These are phyloP conservation scores for Rhipidura dahli DNA, from an alignment of 2,113 vertebrate species.

Conservation along the genomic window DNA sequence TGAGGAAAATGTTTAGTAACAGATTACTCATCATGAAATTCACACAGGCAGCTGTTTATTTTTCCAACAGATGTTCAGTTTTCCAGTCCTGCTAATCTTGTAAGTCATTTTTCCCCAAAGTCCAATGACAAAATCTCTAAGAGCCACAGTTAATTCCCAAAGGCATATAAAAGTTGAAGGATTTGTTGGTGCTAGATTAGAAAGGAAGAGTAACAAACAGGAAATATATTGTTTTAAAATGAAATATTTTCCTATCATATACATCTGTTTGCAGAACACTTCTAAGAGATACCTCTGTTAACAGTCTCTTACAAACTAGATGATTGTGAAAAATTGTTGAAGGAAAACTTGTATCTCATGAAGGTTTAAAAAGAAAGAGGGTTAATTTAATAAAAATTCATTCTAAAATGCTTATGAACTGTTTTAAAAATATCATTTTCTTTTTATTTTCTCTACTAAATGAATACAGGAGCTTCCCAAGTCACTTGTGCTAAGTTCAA, in stretches of 20 bases:
- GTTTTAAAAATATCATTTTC: neutral
- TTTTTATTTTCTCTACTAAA: neutral
- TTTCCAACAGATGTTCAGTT: conserved; percentile 32
- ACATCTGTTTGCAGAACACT: neutral
- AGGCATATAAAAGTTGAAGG: neutral
- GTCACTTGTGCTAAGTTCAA: neutral
- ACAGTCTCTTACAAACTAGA: neutral
- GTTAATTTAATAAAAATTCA: neutral
- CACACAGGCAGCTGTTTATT: neutral
- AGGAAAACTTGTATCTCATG: neutral
- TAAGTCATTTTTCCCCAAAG: neutral
- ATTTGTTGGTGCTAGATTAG: neutral
- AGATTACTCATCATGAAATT: neutral
- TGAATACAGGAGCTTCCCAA: neutral
- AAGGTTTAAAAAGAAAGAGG: neutral
- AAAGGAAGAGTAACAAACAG: neutral
- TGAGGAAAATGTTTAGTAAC: neutral
- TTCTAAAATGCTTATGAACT: neutral
- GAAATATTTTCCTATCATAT: neutral
- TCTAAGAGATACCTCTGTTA: neutral
- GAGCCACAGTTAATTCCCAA: neutral
- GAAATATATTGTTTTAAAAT: neutral
- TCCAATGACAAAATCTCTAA: neutral
- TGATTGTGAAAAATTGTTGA: neutral
- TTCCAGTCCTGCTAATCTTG: conserved; percentile 3